Conservation (phyloP, 2,888 invertebrate genomes). For the Callimorpha dominula region DNA sequence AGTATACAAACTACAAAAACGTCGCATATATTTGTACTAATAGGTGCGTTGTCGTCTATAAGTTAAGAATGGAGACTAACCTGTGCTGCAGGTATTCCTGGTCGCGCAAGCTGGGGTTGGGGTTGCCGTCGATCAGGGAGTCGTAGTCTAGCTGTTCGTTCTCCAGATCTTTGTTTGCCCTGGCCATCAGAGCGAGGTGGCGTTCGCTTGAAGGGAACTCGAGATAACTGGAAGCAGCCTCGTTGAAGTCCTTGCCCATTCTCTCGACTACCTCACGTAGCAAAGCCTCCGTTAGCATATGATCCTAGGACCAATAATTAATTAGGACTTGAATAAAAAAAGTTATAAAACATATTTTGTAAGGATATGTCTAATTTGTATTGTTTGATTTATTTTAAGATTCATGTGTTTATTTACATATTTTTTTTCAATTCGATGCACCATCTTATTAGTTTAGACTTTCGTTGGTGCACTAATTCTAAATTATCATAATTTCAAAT, state of each 20-base stretch:
- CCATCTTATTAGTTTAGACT: too few relatives aligned
- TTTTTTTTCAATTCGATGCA: background rate
- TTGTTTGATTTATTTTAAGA: background rate
- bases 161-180: conserved; percentile 87
- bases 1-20: background rate
- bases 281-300: conserved; percentile 89
- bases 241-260: conserved; percentile 91
- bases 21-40: background rate
- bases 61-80: conserved; percentile 47
- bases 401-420: background rate
- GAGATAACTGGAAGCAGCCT: conserved; percentile 88
- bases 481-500: too few relatives aligned
- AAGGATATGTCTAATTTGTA: background rate
- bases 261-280: conserved; percentile 92
- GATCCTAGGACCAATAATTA: conserved; percentile 78
- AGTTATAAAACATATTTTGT: background rate
- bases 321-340: background rate
- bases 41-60: background rate
- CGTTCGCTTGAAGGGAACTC: conserved; percentile 87
- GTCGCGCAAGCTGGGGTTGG: conserved; percentile 93
- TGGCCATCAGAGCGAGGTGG: conserved; percentile 80
- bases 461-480: too few relatives aligned
- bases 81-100: conserved; percentile 96
- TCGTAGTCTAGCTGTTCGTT: conserved; percentile 91
- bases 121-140: conserved; percentile 89